These are phyloP conservation scores for Myiagra hebetior DNA, from an alignment of 2,113 vertebrate genomes.

Conservation along the genomic window DNA sequence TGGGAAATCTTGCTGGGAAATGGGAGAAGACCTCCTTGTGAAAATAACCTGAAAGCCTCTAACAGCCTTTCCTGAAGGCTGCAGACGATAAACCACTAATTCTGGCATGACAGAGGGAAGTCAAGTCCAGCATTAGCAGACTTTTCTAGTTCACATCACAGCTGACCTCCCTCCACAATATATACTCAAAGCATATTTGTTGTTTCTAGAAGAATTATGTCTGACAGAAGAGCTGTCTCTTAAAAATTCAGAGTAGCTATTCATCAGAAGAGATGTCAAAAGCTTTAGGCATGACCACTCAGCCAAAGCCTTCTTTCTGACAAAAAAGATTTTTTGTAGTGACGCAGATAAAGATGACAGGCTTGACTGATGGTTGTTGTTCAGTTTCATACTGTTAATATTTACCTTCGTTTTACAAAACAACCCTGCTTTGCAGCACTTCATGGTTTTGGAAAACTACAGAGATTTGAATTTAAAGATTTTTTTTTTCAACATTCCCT, in stretches of 20 bases:
- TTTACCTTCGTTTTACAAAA: not conserved
- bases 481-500: not conserved
- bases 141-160: constrained; percentile 25
- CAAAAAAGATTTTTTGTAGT: not conserved
- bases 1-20: not conserved
- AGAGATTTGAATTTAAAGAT: not conserved
- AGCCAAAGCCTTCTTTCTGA: constrained; percentile 29
- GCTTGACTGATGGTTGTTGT: not conserved
- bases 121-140: not conserved
- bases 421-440: not conserved
- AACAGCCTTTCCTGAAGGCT: not conserved
- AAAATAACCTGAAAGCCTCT: not conserved
- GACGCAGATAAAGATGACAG: not conserved
- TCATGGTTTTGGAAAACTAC: not conserved
- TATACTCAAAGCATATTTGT: constrained; percentile 32
- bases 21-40: not conserved
- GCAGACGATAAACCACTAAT: not conserved
- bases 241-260: constrained; percentile 33
- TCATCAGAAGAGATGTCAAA: constrained; percentile 39
- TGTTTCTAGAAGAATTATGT: constrained; percentile 44
- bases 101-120: constrained; percentile 13
- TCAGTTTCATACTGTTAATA: not conserved
- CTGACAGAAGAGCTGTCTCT: constrained; percentile 31
- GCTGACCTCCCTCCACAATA: constrained; percentile 20
- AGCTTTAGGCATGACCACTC: constrained; percentile 8